phyloP scores from a whole-genome alignment of 2,797 vertebrate genomes.

The Catharus ustulatus region DNA sequence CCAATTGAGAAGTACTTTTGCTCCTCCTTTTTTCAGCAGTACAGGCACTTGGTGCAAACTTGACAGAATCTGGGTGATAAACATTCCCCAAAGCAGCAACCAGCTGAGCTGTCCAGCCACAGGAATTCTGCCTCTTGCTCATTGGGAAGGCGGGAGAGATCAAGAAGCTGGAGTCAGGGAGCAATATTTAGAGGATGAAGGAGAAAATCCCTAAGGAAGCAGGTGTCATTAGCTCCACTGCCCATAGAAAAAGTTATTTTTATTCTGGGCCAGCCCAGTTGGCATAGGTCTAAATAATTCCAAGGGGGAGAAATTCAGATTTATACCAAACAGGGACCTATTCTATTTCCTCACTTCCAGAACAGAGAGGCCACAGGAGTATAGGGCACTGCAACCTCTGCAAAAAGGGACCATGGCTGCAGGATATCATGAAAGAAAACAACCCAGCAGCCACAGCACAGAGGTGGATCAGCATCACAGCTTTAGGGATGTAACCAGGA shows the following conservation, averaged over 20 bases:
- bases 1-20: neutral
- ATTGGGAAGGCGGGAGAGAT: neutral
- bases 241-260: conserved; percentile 19
- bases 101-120: neutral
- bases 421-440: neutral
- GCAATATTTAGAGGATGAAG: neutral
- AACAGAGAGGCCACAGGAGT: neutral
- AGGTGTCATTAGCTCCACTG: conserved; percentile 21
- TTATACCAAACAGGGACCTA: neutral
- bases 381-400: neutral
- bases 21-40: neutral
- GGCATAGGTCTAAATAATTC: neutral
- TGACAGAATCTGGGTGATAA: neutral
- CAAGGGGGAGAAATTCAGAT: conserved; percentile 7
- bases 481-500: neutral
- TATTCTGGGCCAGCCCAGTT: neutral
- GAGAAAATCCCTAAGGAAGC: conserved; percentile 1
- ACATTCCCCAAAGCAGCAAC: neutral
- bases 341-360: neutral
- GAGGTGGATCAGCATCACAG: neutral
- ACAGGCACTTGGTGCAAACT: neutral
- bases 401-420: neutral
- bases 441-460: neutral
- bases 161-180: neutral
- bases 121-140: neutral